These are phyloP conservation scores for Dolichomitus sp. DNA, from an alignment of 2,888 invertebrate genomes.

Conservation along the genomic window DNA sequence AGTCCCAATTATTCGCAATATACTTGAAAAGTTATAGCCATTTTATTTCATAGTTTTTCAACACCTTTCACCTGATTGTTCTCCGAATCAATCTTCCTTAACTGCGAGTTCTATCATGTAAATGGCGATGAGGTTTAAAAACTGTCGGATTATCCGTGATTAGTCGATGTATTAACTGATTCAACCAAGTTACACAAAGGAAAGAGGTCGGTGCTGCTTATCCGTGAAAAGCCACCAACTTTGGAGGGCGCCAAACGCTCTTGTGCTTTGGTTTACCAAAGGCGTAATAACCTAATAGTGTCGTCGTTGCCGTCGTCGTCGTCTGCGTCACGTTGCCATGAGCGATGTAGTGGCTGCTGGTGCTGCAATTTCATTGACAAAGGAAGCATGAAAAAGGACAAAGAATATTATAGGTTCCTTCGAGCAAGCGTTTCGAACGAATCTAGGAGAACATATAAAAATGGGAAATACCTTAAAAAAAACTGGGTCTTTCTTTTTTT, in stretches of 20 bases:
- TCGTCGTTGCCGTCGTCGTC: slow-evolving; percentile 27
- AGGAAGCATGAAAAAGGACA: slow-evolving; percentile 7
- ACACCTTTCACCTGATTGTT: too few species aligned
- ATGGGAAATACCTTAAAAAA: slow-evolving; percentile 28
- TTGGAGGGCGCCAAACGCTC: slow-evolving; percentile 17
- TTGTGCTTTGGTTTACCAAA: slow-evolving; percentile 10
- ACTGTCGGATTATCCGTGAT: slow-evolving; percentile 23
- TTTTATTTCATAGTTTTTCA: too few species aligned
- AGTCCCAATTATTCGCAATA: neutral
- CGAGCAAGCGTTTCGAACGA: neutral
- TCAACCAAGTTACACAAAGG: slow-evolving; percentile 3
- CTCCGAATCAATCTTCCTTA: too few species aligned
- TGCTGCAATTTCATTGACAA: slow-evolving; percentile 26
- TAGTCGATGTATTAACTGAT: slow-evolving; percentile 10
- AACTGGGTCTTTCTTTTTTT: neutral
- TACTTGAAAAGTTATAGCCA: too few species aligned
- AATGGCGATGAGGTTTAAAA: neutral
- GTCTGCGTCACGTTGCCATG: neutral
- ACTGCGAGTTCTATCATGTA: neutral
- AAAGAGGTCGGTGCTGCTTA: slow-evolving; percentile 1
- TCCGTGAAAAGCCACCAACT: slow-evolving; percentile 30
- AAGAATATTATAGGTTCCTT: neutral
- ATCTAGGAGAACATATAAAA: slow-evolving; percentile 34
- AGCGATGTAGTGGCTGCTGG: slow-evolving; percentile 11
- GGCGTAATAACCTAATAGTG: slow-evolving; percentile 32